Conservation (phyloP, 2,113 vertebrate species). For the Petrocephalus zakoni region DNA sequence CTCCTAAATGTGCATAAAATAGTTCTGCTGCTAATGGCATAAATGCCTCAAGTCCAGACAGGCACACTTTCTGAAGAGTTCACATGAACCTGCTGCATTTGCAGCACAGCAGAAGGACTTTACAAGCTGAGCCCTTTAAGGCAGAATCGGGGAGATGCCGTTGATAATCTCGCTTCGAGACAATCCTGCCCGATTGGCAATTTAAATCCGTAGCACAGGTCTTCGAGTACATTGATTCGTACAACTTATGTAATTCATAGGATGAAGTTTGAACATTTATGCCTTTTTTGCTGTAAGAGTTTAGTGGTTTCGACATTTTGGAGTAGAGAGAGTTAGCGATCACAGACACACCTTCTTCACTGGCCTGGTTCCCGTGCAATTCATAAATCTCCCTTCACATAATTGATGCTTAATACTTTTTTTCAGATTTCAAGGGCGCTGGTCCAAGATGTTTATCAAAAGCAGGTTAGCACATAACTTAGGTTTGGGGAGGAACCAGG, state of each 20-base stretch:
- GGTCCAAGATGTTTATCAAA: conserved; percentile 46
- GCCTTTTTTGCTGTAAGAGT: not conserved
- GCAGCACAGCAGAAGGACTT: conserved; percentile 42
- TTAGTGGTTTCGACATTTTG: conserved; percentile 14
- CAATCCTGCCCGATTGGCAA: conserved; percentile 37
- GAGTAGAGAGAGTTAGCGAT: conserved; percentile 13
- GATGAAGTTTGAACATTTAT: conserved; percentile 19
- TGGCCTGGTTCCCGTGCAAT: conserved; percentile 37
- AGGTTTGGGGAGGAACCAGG: conserved; percentile 6
- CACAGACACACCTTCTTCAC: conserved; percentile 27
- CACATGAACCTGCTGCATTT: conserved; percentile 56
- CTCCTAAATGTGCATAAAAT: conserved; percentile 47
- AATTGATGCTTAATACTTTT: conserved; percentile 46
- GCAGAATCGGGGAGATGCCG: conserved; percentile 33
- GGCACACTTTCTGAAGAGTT: conserved; percentile 53
- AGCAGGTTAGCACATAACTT: conserved; percentile 43
- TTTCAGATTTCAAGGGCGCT: conserved; percentile 41
- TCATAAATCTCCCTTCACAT: conserved; percentile 44
- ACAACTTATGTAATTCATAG: conserved; percentile 30
- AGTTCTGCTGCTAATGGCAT: conserved; percentile 40
- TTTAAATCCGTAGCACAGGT: conserved; percentile 39
- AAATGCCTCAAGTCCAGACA: conserved; percentile 60
- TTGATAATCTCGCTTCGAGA: conserved; percentile 37
- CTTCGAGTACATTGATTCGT: conserved; percentile 35
- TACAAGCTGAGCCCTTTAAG: conserved; percentile 32